phyloP scores from a whole-genome alignment of 1,140 invertebrate genomes.

The Prorops nasuta region DNA sequence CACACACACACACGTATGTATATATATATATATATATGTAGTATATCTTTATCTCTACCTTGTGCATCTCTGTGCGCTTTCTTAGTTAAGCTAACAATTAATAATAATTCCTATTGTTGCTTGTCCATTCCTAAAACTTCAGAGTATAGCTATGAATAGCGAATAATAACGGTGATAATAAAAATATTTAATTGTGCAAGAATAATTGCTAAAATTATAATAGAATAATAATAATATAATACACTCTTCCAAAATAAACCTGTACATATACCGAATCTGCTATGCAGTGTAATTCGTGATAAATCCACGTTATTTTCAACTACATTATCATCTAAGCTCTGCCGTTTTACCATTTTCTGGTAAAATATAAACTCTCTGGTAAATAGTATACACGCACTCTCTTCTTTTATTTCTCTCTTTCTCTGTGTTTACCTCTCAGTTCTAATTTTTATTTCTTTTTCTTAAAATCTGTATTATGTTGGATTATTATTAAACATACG shows the following conservation, averaged over 20 bases:
- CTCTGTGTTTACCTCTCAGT: no score
- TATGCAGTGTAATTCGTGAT: constrained; percentile 25
- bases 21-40: no score
- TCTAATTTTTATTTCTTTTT: constrained; percentile 11
- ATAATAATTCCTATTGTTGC: constrained; percentile 28
- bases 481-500: constrained; percentile 28
- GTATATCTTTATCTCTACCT: constrained; percentile 23
- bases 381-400: constrained; percentile 30
- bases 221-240: constrained; percentile 38
- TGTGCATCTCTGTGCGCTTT: constrained; percentile 27
- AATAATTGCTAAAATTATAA: constrained; percentile 25
- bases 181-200: constrained; percentile 36
- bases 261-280: constrained; percentile 28
- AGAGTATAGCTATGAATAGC: constrained; percentile 27
- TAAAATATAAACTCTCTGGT: constrained; percentile 19
- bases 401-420: constrained; percentile 1
- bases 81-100: constrained; percentile 27
- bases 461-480: constrained; percentile 10
- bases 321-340: constrained; percentile 3
- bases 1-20: no score
- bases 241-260: constrained; percentile 29
- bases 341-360: constrained; percentile 1
- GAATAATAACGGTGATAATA: constrained; percentile 38
- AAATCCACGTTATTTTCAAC: no score
- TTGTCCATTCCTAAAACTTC: constrained; percentile 37